Base-by-base conservation (phyloP, 2,888 invertebrate species). In the Parelbella ahira region DNA sequence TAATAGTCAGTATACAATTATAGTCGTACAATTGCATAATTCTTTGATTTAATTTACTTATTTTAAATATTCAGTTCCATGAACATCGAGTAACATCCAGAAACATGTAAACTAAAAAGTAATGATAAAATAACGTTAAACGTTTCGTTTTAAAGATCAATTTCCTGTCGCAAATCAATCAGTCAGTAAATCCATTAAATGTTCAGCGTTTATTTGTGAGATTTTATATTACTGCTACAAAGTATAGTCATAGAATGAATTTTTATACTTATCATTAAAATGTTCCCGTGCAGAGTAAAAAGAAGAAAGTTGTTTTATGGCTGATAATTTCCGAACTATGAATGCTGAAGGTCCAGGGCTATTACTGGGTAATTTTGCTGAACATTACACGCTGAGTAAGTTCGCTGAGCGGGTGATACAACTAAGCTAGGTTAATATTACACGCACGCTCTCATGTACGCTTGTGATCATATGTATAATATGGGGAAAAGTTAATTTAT, bases 251-350 rank as follows among this genome's bases (percentile, higher is more conserved):
- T 47, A 47, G 65, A 61, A 3, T 15, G 59, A 57, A 66, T 70
- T 73, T 43, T 70, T 68, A 67, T 67, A 70, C 67, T 61, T 63
- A 65, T 63, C 60, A 62, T 61, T 59, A 58, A 68, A 72, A 65
- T 66, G 68, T 68, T 67, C 69, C 68, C 64, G 61, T 68, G 65
- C 68, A 69, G 64, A 80, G 79, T 77, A 81, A 82, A 77, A 78
- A 67, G 68, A 68, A 70, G 68, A 18, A 15, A 15, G 56, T 60
- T 63, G 64, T 71, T 84, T 83, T 84, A 84, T 83, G 76, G 76
- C 73, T 77, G 82, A 84, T 84, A 84, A 86, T 84, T 81, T 84
- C 68, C 73, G 75, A 82, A 82, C 80, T 83, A 81, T 73, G 77
- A 81, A 82, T 79, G 73, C 68, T 67, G 73, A 79, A 71, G 77